phyloP scores from a whole-genome alignment of 2,888 invertebrate species.

The Hydrotaea diabolus region DNA sequence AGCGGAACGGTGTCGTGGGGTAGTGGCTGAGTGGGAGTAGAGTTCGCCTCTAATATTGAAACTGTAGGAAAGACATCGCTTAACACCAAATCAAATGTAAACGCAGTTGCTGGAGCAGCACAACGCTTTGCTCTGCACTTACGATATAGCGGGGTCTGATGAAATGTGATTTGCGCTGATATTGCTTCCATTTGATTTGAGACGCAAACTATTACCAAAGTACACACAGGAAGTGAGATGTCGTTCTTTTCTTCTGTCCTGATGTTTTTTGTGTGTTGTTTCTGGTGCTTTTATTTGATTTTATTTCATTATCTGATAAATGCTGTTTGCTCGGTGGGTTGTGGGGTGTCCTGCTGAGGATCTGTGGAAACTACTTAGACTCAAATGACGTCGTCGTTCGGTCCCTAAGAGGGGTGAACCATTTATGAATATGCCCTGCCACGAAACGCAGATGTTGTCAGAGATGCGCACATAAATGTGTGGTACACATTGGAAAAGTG shows the following conservation, averaged over 20 bases:
- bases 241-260: constrained; percentile 27
- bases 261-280: constrained; percentile 3
- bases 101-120: constrained; percentile 33
- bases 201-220: constrained; percentile 24
- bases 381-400: neutral
- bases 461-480: neutral
- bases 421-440: constrained; percentile 1
- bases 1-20: neutral
- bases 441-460: neutral
- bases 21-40: neutral
- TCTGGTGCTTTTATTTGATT: constrained; percentile 23
- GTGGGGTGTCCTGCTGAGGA: neutral
- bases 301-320: constrained; percentile 25
- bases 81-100: constrained; percentile 52
- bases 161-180: constrained; percentile 47
- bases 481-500: too few species aligned
- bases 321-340: constrained; percentile 11
- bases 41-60: constrained; percentile 20
- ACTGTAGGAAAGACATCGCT: constrained; percentile 36
- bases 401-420: neutral
- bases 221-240: constrained; percentile 25
- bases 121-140: constrained; percentile 31
- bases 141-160: constrained; percentile 19
- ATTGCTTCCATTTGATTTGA: constrained; percentile 26
- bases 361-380: constrained; percentile 1